Evolutionary conservation across 2,797 vertebrate species (phyloP).

Genomic region (Phrynocephalus guinanensis): DNA sequence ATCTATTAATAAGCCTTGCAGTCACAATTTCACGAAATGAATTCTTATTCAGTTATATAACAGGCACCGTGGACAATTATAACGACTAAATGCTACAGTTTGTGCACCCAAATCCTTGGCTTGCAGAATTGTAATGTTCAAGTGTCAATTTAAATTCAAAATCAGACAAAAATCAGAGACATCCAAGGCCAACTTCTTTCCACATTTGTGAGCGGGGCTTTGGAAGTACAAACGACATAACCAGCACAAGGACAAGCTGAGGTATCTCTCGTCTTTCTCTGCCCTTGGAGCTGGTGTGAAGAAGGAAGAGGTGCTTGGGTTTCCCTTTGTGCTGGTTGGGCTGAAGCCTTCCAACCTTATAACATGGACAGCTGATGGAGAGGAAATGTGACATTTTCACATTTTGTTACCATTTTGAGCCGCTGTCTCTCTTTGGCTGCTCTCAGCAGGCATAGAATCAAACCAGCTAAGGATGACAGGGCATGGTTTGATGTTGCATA

Average conservation of each 20-base stretch:
- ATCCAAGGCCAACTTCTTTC: background rate
- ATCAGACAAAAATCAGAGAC: no score
- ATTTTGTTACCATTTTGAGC: background rate
- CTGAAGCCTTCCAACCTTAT: background rate
- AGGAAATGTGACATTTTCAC: background rate
- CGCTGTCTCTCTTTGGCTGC: background rate
- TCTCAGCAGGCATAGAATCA: background rate
- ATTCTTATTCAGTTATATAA: no score
- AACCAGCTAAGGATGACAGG: background rate
- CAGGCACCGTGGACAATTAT: no score
- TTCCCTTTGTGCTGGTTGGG: background rate
- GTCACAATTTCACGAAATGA: no score
- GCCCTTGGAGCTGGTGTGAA: background rate
- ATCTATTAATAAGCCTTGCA: no score
- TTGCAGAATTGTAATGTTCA: no score
- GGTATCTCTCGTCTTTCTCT: background rate
- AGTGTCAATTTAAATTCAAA: background rate
- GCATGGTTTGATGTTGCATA: background rate
- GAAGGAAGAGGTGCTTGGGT: background rate
- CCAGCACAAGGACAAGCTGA: background rate
- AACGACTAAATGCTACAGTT: no score
- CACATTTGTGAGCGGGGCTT: background rate
- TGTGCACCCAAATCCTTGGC: no score
- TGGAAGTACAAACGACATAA: background rate
- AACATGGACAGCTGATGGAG: background rate